Evolutionary conservation across 2,113 vertebrate genomes (phyloP), one percentile per base, ranked within the genome.

Genomic region (Aramus guarauna): DNA sequence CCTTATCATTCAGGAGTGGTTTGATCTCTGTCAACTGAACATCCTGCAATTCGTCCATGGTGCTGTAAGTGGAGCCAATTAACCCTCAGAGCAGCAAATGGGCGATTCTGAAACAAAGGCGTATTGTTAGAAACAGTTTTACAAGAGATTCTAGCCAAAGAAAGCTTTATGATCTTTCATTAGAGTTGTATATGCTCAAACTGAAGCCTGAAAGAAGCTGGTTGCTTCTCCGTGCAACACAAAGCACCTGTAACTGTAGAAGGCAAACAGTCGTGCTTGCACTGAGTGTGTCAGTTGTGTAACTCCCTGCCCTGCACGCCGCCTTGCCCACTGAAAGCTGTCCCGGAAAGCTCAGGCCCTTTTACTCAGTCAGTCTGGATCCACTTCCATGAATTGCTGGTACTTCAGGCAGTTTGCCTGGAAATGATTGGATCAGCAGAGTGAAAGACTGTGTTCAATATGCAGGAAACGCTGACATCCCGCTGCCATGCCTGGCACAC

Each of bases 1-100:
- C 99, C 98, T 99, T 99, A 90, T 99, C 98, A 18, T 99, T 99
- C 95, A 99, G 98, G 50, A 99, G 99, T 0, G 99, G 99, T 95
- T 99, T 99, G 98, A 99, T 99, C 97, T 99, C 99, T 56, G 99
- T 99, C 96, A 99, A 90, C 96, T 99, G 99, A 92, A 99, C 99
- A 90, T 99, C 99, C 96, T 99, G 99, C 85, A 99, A 98, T 95
- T 99, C 99, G 66, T 99, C 99, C 99, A 99, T 99, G 91, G 90
- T 97, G 81, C 84, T 58, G 30, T 80, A 56, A 81, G 21, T 72
- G 60, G 82, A 91, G 64, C 50, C 11, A 43, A 4, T 48, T 66
- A 86, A 78, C 34, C 90, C 80, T 88, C 86, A 76, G 91, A 96
- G 93, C 47, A 91, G 83, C 73, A 96, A 97, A 95, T 0, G 29